phyloP scores from a whole-genome alignment of 2,113 vertebrate genomes.

The Cygnus atratus region DNA sequence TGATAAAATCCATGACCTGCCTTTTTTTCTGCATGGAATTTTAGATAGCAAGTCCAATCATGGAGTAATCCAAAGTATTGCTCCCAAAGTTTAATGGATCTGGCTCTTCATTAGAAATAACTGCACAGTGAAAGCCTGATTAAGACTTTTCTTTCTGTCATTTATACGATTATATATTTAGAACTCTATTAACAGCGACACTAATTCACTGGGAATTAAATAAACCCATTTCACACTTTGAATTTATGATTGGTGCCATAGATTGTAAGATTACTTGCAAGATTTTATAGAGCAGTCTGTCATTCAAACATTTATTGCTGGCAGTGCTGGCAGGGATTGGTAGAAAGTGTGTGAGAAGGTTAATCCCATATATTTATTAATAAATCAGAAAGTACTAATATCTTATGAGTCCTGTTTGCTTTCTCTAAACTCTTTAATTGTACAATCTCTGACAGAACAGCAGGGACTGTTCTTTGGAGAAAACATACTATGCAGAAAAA shows the following conservation, averaged over 20 bases:
- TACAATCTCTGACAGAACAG: not conserved
- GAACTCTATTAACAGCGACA: slow-evolving; percentile 50
- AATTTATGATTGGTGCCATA: slow-evolving; percentile 33
- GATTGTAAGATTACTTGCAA: slow-evolving; percentile 3
- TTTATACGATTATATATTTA: slow-evolving; percentile 61
- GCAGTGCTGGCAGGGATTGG: not conserved
- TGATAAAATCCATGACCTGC: slow-evolving; percentile 29
- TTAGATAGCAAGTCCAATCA: not conserved
- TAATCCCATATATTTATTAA: not conserved
- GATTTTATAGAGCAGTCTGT: slow-evolving; percentile 31
- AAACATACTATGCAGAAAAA: not conserved
- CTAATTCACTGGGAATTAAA: slow-evolving; percentile 56
- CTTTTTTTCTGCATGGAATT: not conserved
- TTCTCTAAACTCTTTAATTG: not conserved
- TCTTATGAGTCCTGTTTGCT: not conserved
- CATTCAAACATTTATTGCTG: slow-evolving; percentile 39
- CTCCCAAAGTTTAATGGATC: slow-evolving; percentile 12
- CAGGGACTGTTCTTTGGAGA: not conserved
- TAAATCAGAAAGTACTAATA: not conserved
- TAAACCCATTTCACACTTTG: slow-evolving; percentile 40
- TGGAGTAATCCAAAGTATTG: slow-evolving; percentile 7
- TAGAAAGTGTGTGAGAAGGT: not conserved
- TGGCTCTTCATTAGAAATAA: slow-evolving; percentile 14
- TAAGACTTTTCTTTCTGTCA: slow-evolving; percentile 36
- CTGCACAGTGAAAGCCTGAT: not conserved